These are phyloP conservation scores for Leptodactylus fallax DNA, from an alignment of 2,797 vertebrate species.

Conservation along the genomic window DNA sequence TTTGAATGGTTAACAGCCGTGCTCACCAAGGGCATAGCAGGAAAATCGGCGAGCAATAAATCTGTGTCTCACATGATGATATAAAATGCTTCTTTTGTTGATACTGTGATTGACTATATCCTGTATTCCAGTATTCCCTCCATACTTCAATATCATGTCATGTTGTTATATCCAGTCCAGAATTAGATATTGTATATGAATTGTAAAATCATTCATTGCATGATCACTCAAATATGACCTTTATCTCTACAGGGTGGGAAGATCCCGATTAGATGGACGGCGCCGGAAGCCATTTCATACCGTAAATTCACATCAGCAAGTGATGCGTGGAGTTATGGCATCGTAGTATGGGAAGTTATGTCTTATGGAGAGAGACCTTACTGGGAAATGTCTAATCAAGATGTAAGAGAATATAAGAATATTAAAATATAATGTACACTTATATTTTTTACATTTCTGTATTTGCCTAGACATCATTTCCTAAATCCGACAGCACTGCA, in stretches of 20 bases:
- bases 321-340: constrained; percentile 97
- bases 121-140: not conserved
- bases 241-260: constrained; percentile 87
- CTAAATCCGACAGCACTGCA: too few species aligned
- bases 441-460: too few species aligned
- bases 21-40: too few species aligned
- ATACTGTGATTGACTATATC: not conserved
- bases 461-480: too few species aligned
- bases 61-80: too few species aligned
- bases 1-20: too few species aligned
- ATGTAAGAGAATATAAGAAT: constrained; percentile 72
- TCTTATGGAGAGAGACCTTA: constrained; percentile 97
- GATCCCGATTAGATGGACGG: constrained; percentile 97
- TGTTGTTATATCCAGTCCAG: not conserved
- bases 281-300: constrained; percentile 96
- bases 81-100: too few species aligned
- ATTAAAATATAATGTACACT: too few species aligned
- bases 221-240: not conserved
- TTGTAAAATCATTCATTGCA: not conserved
- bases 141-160: not conserved
- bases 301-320: constrained; percentile 98
- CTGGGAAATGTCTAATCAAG: constrained; percentile 95
- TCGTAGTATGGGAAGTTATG: constrained; percentile 98
- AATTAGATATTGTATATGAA: not conserved
- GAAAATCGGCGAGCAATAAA: too few species aligned